A percentile compares a stretch with the other conserved stretches of the same genome.
Conservation (phyloP, 2,888 invertebrate genomes). For the Dendrolimus pini region DNA sequence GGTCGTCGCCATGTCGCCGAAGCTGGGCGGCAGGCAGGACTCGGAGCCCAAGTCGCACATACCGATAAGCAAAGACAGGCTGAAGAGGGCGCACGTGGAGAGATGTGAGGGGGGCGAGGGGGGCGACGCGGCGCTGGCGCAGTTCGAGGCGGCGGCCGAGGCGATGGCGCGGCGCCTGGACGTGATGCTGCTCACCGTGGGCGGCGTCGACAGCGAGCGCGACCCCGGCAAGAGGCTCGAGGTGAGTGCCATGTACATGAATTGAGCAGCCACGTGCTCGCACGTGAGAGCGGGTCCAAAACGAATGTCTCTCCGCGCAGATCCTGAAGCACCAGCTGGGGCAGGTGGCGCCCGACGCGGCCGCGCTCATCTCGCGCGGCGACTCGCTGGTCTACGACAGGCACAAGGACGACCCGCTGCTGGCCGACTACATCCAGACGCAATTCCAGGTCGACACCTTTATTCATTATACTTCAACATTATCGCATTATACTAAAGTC, state of each 20-base stretch:
- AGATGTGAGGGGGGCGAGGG: conserved; percentile 37
- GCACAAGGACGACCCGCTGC: conserved; percentile 73
- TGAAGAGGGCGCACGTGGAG: conserved; percentile 17
- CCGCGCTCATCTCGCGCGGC: conserved; percentile 85
- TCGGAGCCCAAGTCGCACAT: conserved; percentile 13
- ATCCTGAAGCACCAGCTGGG: conserved; percentile 79
- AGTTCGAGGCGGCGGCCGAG: conserved; percentile 29
- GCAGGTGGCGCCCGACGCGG: conserved; percentile 84
- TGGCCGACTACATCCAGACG: conserved; percentile 76
- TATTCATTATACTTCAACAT: too few species aligned
- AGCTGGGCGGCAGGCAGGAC: conserved; percentile 18
- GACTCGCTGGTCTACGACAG: conserved; percentile 83
- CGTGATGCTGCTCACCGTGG: conserved; percentile 75
- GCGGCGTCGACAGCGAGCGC: conserved; percentile 74
- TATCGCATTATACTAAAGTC: too few species aligned
- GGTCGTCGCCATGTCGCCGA: conserved; percentile 64
- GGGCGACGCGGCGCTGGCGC: conserved; percentile 25
- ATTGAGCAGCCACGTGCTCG: too few species aligned
- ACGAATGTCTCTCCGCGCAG: conserved; percentile 33
- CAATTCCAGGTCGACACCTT: conserved; percentile 52
- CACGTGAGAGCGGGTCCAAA: too few species aligned
- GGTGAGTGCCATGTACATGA: conserved; percentile 35
- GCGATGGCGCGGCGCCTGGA: conserved; percentile 73
- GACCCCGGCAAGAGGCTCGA: conserved; percentile 80
- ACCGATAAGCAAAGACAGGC: conserved; percentile 31